Percentiles rank a stretch among this genome's conserved stretches.
Evolutionary conservation across 1,140 invertebrate genomes (phyloP).

Genomic region (Trichomalopsis sarcophagae): DNA sequence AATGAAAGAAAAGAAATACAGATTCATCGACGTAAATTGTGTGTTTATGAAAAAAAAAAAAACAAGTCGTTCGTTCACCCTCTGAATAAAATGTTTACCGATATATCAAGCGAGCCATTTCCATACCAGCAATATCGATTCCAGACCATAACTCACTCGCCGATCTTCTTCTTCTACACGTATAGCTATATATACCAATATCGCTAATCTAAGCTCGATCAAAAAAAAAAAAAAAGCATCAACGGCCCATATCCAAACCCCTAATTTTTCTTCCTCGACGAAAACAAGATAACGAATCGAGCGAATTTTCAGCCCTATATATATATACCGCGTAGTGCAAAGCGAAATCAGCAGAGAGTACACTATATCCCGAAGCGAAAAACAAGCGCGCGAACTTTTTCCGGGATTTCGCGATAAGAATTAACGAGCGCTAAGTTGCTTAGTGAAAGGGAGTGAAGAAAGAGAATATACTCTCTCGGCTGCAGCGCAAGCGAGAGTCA

Average conservation of each 20-base stretch:
- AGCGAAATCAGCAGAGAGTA: background rate
- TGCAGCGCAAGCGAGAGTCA: constrained; percentile 13
- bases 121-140: background rate
- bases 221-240: too few species aligned
- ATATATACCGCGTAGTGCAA: too few species aligned
- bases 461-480: constrained; percentile 19
- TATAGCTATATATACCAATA: too few species aligned
- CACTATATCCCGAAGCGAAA: background rate
- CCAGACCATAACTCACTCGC: background rate
- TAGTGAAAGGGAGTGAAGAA: constrained; percentile 5
- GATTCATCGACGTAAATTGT: too few species aligned
- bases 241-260: too few species aligned
- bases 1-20: too few species aligned
- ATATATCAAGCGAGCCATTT: background rate
- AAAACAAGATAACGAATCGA: background rate
- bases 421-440: constrained; percentile 7
- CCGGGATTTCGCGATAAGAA: constrained; percentile 1
- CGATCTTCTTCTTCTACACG: background rate
- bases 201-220: background rate
- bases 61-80: background rate
- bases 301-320: too few species aligned
- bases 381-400: constrained; percentile 10
- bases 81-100: background rate
- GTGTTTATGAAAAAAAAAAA: too few species aligned
- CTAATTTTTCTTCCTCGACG: background rate